Conservation (phyloP, 2,888 invertebrate genomes). For the Argynnis bischoffii region DNA sequence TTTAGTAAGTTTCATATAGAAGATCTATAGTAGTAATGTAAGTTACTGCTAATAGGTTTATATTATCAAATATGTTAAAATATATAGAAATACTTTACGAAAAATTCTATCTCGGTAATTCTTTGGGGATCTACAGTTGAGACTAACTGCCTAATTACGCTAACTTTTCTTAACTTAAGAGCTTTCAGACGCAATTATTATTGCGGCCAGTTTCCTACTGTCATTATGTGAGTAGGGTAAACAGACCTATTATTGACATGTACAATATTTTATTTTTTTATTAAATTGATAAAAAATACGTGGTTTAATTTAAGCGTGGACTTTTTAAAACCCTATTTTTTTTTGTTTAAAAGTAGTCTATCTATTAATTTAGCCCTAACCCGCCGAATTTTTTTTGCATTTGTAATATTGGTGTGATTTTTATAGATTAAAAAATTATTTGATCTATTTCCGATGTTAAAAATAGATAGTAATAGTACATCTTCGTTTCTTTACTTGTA, state of each 20-base stretch:
- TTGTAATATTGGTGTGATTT: background rate
- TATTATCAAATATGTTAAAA: background rate
- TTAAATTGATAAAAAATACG: too few species aligned
- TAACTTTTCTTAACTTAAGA: constrained; percentile 22
- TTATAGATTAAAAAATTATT: too few species aligned
- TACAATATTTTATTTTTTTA: background rate
- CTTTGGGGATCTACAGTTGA: background rate
- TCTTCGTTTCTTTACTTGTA: too few species aligned
- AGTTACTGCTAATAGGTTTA: background rate
- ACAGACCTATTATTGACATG: background rate
- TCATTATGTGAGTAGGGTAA: constrained; percentile 4
- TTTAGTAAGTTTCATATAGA: too few species aligned
- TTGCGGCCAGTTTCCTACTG: constrained; percentile 4
- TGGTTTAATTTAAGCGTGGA: background rate
- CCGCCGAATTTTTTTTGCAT: too few species aligned
- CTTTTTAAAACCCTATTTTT: background rate
- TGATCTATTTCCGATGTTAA: too few species aligned
- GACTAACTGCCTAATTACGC: constrained; percentile 22
- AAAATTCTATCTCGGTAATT: constrained; percentile 15
- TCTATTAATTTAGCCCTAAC: too few species aligned
- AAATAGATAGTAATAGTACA: too few species aligned
- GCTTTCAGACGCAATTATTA: constrained; percentile 21
- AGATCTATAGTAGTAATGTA: background rate
- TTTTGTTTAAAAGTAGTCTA: too few species aligned
- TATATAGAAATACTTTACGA: background rate